These are phyloP conservation scores for Pipra filicauda DNA, from an alignment of 2,113 vertebrate species.

Conservation along the genomic window DNA sequence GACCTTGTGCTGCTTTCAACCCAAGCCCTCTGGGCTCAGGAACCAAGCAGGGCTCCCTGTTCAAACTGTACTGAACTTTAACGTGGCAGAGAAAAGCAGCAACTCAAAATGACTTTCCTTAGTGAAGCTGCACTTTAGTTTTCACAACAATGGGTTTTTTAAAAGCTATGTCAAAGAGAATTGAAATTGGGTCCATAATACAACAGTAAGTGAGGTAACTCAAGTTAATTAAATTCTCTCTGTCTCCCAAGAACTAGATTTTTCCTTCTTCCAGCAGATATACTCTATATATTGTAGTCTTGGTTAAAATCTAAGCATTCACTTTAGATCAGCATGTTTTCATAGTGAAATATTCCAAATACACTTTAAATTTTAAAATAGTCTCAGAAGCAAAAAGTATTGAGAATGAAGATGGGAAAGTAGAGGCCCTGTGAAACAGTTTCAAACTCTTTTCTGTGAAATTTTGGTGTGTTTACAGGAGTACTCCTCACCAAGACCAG, in stretches of 20 bases:
- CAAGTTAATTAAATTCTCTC: background rate
- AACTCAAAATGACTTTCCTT: background rate
- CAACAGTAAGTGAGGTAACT: background rate
- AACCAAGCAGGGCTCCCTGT: background rate
- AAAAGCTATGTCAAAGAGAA: constrained; percentile 1
- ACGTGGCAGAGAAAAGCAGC: background rate
- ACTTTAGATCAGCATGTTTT: background rate
- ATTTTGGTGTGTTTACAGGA: background rate
- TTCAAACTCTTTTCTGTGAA: background rate
- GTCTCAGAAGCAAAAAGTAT: background rate
- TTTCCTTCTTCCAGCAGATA: background rate
- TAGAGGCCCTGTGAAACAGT: fast-evolving
- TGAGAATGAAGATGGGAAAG: background rate
- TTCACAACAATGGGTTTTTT: constrained; percentile 3
- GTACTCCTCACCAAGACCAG: background rate
- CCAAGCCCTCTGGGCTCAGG: background rate
- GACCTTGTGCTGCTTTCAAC: background rate
- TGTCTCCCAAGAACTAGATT: background rate
- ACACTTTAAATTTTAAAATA: background rate
- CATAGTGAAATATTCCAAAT: background rate
- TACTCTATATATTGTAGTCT: background rate
- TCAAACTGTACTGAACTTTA: background rate
- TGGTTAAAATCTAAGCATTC: background rate
- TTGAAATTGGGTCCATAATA: background rate
- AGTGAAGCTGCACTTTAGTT: background rate